phyloP scores from a whole-genome alignment of 2,797 vertebrate genomes.

The Meda fulgida region DNA sequence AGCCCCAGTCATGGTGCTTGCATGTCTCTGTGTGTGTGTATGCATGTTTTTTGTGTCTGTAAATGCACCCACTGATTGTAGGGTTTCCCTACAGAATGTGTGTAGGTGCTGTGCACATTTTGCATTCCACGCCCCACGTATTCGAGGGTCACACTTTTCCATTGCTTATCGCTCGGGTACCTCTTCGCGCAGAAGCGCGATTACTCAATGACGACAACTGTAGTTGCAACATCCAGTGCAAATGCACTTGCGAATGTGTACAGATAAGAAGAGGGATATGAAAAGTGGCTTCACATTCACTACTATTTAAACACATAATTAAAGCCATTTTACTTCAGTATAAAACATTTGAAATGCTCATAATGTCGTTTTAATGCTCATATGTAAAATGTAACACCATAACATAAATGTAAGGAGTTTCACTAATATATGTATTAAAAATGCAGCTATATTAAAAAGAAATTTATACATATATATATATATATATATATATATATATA shows the following conservation, averaged over 20 bases:
- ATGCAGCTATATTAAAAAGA: not conserved
- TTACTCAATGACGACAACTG: slow-evolving; percentile 53
- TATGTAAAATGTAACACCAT: not conserved
- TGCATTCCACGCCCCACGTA: slow-evolving; percentile 69
- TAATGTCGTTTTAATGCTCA: no score
- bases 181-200: slow-evolving; percentile 67
- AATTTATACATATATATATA: not conserved
- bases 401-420: not conserved
- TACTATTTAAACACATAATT: not conserved
- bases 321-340: not conserved
- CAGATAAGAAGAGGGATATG: slow-evolving; percentile 4
- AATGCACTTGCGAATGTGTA: not conserved
- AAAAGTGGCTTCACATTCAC: not conserved
- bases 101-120: slow-evolving; percentile 68
- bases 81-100: slow-evolving; percentile 66
- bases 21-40: slow-evolving; percentile 28
- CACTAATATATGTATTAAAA: not conserved
- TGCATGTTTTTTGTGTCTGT: slow-evolving; percentile 40
- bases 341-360: not conserved
- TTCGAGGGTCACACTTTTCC: slow-evolving; percentile 78
- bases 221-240: slow-evolving; percentile 35
- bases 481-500: no score
- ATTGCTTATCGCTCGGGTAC: slow-evolving; percentile 71
- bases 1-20: slow-evolving; percentile 58
- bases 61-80: slow-evolving; percentile 62